phyloP scores from a whole-genome alignment of 2,113 vertebrate genomes.

The Vidua macroura region DNA sequence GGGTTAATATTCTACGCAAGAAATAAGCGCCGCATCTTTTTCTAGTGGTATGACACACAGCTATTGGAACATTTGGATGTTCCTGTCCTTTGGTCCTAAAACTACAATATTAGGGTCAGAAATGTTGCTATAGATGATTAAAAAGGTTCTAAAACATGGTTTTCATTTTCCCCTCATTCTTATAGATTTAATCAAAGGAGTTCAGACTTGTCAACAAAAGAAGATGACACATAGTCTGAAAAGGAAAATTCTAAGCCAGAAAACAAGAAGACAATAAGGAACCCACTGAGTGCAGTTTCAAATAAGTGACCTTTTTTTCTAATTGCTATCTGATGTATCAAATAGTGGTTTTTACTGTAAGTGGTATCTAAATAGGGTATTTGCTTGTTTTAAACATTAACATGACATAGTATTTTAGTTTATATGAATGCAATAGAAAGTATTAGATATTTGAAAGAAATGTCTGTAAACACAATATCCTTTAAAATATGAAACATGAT shows the following conservation, averaged over 20 bases:
- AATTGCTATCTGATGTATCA: not conserved
- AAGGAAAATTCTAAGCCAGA: not conserved
- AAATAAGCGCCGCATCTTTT: not conserved
- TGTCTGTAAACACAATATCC: not conserved
- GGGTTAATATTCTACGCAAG: not conserved
- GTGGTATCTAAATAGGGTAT: not conserved
- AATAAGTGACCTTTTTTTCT: not conserved
- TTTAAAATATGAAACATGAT: not conserved
- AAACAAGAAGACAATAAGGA: not conserved
- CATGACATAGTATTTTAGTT: not conserved
- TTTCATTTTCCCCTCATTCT: not conserved
- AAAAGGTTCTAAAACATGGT: not conserved
- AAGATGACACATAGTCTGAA: not conserved
- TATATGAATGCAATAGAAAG: not conserved
- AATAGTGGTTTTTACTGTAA: not conserved
- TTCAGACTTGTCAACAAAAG: not conserved
- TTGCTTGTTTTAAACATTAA: not conserved
- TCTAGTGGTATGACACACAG: not conserved
- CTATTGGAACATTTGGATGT: not conserved
- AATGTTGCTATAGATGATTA: not conserved
- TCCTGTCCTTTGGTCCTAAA: not conserved
- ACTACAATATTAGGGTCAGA: not conserved
- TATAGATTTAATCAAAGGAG: not conserved
- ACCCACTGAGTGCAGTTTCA: not conserved
- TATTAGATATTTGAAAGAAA: not conserved